A percentile compares a stretch with the other conserved stretches of the same genome.
Conservation (phyloP, 2,888 invertebrate species). For the Masnerella sp. region DNA sequence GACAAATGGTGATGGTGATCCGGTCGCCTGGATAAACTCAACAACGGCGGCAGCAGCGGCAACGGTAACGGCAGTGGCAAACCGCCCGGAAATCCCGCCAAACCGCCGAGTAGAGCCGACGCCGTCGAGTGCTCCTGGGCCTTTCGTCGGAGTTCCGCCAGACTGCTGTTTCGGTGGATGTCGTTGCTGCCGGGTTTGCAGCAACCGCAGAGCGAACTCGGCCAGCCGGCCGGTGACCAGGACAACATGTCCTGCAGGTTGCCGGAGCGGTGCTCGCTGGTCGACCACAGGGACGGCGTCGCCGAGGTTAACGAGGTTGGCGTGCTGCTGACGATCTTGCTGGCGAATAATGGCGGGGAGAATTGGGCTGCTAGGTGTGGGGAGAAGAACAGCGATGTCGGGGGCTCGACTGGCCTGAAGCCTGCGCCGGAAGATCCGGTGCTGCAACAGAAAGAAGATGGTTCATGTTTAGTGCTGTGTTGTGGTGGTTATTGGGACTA, state of each 20-base stretch:
- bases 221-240: constrained; percentile 76
- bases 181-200: constrained; percentile 74
- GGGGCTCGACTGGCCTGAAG: constrained; percentile 74
- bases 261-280: constrained; percentile 77
- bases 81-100: constrained; percentile 73
- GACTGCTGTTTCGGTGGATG: constrained; percentile 82
- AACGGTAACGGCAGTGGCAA: constrained; percentile 77
- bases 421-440: constrained; percentile 81
- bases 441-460: constrained; percentile 72
- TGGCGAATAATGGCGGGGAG: constrained; percentile 86
- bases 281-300: constrained; percentile 77
- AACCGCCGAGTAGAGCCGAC: constrained; percentile 72
- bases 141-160: constrained; percentile 93
- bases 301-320: constrained; percentile 73
- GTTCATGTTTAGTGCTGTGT: background rate
- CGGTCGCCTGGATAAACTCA: constrained; percentile 77
- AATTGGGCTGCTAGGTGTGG: constrained; percentile 89
- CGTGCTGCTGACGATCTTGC: constrained; percentile 77
- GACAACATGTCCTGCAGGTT: constrained; percentile 75
- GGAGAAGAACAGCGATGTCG: constrained; percentile 89
- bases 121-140: constrained; percentile 97
- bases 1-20: constrained; percentile 78
- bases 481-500: background rate
- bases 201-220: constrained; percentile 71
- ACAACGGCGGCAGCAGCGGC: constrained; percentile 79